Evolutionary conservation across 1,140 invertebrate genomes (phyloP).

Genomic region (Drosophila arizonae): DNA sequence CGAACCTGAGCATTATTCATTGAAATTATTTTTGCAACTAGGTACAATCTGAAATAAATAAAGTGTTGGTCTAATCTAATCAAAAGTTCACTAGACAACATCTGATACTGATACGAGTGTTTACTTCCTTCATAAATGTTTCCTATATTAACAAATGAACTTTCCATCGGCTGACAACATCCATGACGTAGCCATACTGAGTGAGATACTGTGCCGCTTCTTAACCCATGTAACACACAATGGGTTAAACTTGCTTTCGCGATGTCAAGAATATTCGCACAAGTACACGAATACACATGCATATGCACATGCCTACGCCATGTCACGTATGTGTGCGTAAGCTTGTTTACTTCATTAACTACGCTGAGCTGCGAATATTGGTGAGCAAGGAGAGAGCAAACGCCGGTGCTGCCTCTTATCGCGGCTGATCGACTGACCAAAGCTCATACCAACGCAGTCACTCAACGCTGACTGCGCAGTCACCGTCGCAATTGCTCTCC

Average conservation of each 20-base stretch:
- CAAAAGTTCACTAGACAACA: slow-evolving; percentile 2
- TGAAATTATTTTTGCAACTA: background rate
- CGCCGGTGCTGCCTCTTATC: slow-evolving; percentile 8
- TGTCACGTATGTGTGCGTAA: background rate
- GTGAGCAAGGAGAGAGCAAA: background rate
- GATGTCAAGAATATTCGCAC: slow-evolving; percentile 18
- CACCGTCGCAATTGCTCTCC: slow-evolving; percentile 9
- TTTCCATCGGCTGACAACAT: slow-evolving; percentile 1
- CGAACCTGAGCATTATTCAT: slow-evolving; percentile 42
- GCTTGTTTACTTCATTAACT: background rate
- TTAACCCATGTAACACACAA: background rate
- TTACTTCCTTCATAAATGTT: slow-evolving; percentile 1
- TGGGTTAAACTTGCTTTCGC: slow-evolving; percentile 46
- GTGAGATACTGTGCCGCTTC: background rate
- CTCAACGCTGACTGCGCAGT: background rate
- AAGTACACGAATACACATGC: background rate
- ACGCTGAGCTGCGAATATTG: background rate
- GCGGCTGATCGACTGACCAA: slow-evolving; percentile 14
- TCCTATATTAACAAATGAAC: slow-evolving; percentile 1
- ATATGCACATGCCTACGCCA: background rate
- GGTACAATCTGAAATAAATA: no score
- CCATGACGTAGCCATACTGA: background rate
- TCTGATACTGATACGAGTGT: background rate
- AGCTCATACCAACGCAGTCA: background rate
- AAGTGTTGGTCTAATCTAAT: background rate